A percentile compares a stretch with the other conserved stretches of the same genome.
phyloP scores from a whole-genome alignment of 2,113 vertebrate species.

The Daboia siamensis region DNA sequence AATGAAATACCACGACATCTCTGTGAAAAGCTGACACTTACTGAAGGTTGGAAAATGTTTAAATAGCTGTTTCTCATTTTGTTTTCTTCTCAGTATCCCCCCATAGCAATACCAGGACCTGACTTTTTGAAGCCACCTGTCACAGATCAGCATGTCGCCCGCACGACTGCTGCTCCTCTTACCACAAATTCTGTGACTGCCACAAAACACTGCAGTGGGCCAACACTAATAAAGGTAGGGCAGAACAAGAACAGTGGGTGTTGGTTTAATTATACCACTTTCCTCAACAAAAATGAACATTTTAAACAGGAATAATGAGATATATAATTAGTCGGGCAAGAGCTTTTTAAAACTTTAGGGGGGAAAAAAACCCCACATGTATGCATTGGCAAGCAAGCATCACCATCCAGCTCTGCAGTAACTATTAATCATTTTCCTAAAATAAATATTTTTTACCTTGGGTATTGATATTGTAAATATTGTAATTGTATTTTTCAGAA shows the following conservation, averaged over 20 bases:
- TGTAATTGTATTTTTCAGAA: not conserved
- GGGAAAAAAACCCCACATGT: not conserved
- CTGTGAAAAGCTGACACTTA: not conserved
- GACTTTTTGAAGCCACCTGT: slow-evolving; percentile 82
- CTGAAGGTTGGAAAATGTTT: not conserved
- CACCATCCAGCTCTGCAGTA: not conserved
- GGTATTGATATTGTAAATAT: not conserved
- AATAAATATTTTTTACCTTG: not conserved
- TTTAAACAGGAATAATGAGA: not conserved
- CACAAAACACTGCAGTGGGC: slow-evolving; percentile 76
- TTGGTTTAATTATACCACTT: not conserved
- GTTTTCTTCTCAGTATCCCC: slow-evolving; percentile 71
- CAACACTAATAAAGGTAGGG: slow-evolving; percentile 87
- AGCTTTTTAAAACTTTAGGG: not conserved
- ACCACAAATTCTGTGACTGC: slow-evolving; percentile 65
- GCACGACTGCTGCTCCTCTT: slow-evolving; percentile 59
- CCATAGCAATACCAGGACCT: slow-evolving; percentile 71
- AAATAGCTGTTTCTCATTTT: not conserved
- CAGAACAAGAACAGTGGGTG: not conserved
- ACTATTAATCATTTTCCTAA: not conserved
- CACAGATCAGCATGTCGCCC: slow-evolving; percentile 61
- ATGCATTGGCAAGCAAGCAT: not conserved
- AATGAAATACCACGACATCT: not conserved
- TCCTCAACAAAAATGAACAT: not conserved
- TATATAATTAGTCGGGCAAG: not conserved